Conservation (phyloP, 92 coral and sea anemone species). For the Virgularia gustaviana region DNA sequence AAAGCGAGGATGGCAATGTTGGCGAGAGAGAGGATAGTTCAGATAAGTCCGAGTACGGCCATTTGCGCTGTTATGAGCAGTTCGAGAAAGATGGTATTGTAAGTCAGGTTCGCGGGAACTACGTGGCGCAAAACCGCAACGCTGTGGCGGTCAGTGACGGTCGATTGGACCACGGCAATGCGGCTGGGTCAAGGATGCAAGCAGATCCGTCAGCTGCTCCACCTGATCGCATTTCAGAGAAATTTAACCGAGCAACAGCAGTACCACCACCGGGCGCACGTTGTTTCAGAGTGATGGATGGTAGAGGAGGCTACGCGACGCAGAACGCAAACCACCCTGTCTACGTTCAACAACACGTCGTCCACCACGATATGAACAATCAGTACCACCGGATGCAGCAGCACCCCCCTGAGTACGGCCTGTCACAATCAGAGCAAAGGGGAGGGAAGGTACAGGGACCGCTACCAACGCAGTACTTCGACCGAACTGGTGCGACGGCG, state of each 20-base stretch:
- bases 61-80: slow-evolving; percentile 27
- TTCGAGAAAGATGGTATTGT: slow-evolving; percentile 10
- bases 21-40: not conserved
- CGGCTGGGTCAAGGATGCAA: not conserved
- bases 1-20: not conserved
- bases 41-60: not conserved
- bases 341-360: not conserved
- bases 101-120: not conserved
- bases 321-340: not conserved
- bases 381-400: slow-evolving; percentile 12
- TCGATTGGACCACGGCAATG: no score
- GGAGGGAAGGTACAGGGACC: no score
- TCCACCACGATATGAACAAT: not conserved
- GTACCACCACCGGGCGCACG: slow-evolving; percentile 4
- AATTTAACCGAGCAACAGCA: slow-evolving; percentile 10
- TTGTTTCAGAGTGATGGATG: not conserved
- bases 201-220: not conserved
- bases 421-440: slow-evolving; percentile 27
- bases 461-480: slow-evolving; percentile 69
- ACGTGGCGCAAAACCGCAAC: slow-evolving; percentile 12
- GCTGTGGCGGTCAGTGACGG: no score
- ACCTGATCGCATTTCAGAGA: slow-evolving; percentile 25
- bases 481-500: slow-evolving; percentile 9
- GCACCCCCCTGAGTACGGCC: slow-evolving; percentile 20
- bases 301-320: not conserved